Percentiles rank a stretch among this genome's conserved stretches.
Conservation (phyloP, 2,888 invertebrate genomes). For the Ditylenchus weischeri region DNA sequence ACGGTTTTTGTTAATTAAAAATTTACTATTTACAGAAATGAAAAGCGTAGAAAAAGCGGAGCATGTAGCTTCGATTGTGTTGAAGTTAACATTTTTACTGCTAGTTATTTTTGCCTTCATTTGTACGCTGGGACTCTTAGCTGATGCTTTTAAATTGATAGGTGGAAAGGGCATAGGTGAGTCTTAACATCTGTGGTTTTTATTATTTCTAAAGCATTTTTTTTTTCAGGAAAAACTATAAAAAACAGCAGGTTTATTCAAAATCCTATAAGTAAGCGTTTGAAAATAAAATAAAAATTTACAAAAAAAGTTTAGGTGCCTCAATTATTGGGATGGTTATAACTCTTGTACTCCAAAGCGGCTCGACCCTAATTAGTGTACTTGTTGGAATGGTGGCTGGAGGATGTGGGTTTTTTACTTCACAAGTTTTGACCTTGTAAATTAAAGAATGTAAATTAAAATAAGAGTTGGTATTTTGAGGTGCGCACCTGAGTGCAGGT, state of each 20-base stretch:
- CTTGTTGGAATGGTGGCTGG: constrained; percentile 63
- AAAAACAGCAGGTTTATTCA: constrained; percentile 46
- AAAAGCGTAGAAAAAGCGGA: constrained; percentile 29
- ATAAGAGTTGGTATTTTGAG: no score
- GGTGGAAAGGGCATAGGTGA: constrained; percentile 50
- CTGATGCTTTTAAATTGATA: constrained; percentile 48
- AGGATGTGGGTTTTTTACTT: constrained; percentile 42
- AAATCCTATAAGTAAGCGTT: constrained; percentile 45
- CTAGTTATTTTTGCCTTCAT: constrained; percentile 49
- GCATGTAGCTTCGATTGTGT: constrained; percentile 17
- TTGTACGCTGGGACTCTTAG: constrained; percentile 45
- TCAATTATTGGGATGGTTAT: constrained; percentile 52
- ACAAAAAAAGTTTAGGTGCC: constrained; percentile 29
- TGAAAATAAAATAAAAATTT: no score
- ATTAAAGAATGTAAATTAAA: no score
- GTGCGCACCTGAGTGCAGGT: no score
- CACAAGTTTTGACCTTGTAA: no score
- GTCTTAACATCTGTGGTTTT: constrained; percentile 17
- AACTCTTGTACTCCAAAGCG: constrained; percentile 48
- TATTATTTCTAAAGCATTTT: neutral
- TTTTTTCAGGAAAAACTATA: constrained; percentile 46
- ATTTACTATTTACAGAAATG: constrained; percentile 28
- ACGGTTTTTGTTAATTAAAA: neutral
- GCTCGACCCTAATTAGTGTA: constrained; percentile 46
- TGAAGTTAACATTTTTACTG: constrained; percentile 30